Evolutionary conservation across 2,113 vertebrate species (phyloP).

Genomic region (Osmerus mordax): DNA sequence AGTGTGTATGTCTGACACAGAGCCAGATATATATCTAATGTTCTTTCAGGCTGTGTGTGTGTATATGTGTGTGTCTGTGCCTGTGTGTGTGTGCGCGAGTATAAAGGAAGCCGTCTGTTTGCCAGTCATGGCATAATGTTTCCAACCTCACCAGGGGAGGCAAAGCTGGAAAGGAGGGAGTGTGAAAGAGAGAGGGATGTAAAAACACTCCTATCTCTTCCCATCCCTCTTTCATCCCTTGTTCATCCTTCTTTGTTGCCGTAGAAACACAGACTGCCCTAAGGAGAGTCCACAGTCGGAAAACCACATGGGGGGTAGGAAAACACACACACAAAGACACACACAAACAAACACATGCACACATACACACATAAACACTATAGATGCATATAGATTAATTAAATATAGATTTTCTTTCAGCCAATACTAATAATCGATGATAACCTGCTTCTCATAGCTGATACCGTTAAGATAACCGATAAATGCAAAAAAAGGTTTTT

Average conservation of each 20-base stretch:
- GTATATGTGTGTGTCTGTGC: neutral
- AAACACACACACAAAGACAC: neutral
- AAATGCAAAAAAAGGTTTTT: too few relatives aligned
- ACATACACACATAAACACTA: neutral
- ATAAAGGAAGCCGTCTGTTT: neutral
- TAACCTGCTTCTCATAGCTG: too few relatives aligned
- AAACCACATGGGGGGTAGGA: neutral
- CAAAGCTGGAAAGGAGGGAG: neutral
- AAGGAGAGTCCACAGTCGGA: neutral
- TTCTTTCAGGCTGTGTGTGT: neutral
- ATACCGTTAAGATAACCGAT: too few relatives aligned
- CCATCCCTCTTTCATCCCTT: slow-evolving; percentile 1
- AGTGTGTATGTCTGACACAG: neutral
- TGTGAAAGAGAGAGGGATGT: neutral
- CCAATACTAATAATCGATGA: too few relatives aligned
- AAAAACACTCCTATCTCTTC: neutral
- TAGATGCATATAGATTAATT: too few relatives aligned
- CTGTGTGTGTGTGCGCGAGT: neutral
- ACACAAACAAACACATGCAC: neutral
- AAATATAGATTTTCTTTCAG: too few relatives aligned
- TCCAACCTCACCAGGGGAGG: neutral
- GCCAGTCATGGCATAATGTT: neutral
- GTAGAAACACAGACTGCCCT: neutral
- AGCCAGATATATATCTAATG: neutral
- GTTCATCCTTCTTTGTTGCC: neutral